Conservation (phyloP, 2,888 invertebrate species). For the Heliconius charithonia region DNA sequence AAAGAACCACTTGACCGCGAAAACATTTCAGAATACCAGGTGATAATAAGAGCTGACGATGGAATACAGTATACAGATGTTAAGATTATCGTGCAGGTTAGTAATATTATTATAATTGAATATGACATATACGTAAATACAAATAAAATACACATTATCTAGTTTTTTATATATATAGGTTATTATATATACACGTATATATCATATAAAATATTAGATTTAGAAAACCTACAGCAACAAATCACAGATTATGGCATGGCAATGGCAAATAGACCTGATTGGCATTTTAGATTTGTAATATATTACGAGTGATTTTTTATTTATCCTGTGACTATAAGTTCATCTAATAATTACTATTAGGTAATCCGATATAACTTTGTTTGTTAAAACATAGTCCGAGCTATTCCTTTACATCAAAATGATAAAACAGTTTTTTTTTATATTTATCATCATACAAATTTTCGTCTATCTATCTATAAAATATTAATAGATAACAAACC, state of each 20-base stretch:
- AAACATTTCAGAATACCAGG: slow-evolving; percentile 89
- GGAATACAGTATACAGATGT: slow-evolving; percentile 94
- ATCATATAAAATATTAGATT: not conserved
- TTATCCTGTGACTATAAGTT: too few relatives aligned
- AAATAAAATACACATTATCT: not conserved
- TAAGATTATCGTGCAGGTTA: slow-evolving; percentile 90
- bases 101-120: slow-evolving; percentile 48
- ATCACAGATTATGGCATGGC: not conserved
- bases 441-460: too few relatives aligned
- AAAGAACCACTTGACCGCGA: slow-evolving; percentile 93
- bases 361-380: too few relatives aligned
- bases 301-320: not conserved
- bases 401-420: too few relatives aligned
- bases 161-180: too few relatives aligned
- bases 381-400: too few relatives aligned
- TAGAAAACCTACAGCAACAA: not conserved
- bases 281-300: not conserved
- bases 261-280: not conserved
- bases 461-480: not conserved
- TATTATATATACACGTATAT: too few relatives aligned
- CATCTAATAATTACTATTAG: too few relatives aligned
- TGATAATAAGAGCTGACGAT: slow-evolving; percentile 93
- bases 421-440: too few relatives aligned
- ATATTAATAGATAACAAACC: not conserved
- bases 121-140: not conserved